Evolutionary conservation across 2,113 vertebrate genomes (phyloP), one percentile per base, ranked within the genome.

Genomic region (Lagopus muta): DNA sequence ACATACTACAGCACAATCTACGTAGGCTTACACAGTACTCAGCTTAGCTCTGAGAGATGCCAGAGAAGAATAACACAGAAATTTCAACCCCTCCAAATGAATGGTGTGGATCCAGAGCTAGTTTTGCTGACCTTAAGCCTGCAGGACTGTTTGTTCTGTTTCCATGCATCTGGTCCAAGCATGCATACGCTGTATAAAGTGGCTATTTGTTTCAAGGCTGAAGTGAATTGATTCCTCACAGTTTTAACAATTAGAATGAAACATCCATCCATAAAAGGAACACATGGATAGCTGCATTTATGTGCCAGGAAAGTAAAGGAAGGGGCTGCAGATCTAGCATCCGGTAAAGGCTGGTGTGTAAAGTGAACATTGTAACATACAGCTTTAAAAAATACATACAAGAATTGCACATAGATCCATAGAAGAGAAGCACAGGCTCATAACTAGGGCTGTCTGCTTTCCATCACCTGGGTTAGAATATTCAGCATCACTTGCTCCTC

Each of bases 331-430:
- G 96, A 87, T 95, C 95, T 97, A 90, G 96, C 94, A 94, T 97
- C 40, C 38, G 86, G 82, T 97, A 94, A 97, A 96, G 95, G 96
- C 93, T 96, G 90, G 90, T 93, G 88, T 95, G 97, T 96, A 97
- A 98, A 95, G 97, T 97, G 97, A 98, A 98, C 96, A 98, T 97
- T 97, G 96, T 96, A 97, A 97, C 93, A 92, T 98, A 98, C 96
- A 97, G 97, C 96, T 98, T 95, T 91, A 96, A 96, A 96, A 97
- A 97, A 96, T 95, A 98, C 96, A 97, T 96, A 97, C 80, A 97
- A 96, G 97, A 95, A 99, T 98, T 99, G 98, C 98, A 99, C 98
- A 97, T 98, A 95, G 95, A 98, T 98, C 98, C 98, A 87, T 89
- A 97, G 91, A 79, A 96, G 94, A 95, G 91, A 95, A 96, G 95